Evolutionary conservation across 2,797 vertebrate genomes (phyloP).

Genomic region (Phrynocephalus vlangalii): DNA sequence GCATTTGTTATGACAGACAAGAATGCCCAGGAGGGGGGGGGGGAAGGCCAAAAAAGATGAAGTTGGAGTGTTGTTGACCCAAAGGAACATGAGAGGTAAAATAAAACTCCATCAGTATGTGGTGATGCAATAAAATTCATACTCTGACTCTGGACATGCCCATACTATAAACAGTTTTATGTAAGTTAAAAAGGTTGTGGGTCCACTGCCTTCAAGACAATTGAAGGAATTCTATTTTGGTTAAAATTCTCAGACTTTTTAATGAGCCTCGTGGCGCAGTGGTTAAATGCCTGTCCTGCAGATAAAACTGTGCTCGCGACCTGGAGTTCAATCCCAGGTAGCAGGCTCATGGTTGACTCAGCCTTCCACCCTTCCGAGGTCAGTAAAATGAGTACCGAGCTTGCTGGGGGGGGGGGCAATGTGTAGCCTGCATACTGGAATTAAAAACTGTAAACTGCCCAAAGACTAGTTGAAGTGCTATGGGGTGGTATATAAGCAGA

Average conservation of each 20-base stretch:
- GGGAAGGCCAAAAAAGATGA: background rate
- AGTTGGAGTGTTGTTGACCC: background rate
- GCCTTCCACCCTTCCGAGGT: too few relatives aligned
- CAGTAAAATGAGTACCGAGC: too few relatives aligned
- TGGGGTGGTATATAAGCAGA: too few relatives aligned
- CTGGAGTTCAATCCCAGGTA: too few relatives aligned
- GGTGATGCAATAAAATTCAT: background rate
- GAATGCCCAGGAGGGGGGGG: background rate
- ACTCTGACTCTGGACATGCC: background rate
- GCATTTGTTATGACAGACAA: background rate
- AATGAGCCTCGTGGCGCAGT: too few relatives aligned
- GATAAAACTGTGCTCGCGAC: too few relatives aligned
- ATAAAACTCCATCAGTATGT: background rate
- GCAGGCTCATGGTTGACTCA: too few relatives aligned
- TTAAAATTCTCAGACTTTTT: background rate
- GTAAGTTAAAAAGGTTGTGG: background rate
- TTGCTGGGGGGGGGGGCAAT: too few relatives aligned
- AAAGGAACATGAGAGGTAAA: background rate
- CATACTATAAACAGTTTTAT: background rate
- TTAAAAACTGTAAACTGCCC: too few relatives aligned
- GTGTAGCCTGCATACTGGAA: too few relatives aligned
- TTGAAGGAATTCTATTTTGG: background rate
- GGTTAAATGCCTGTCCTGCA: too few relatives aligned
- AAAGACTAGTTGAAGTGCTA: too few relatives aligned
- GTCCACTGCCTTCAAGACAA: background rate